Evolutionary conservation across 2,797 vertebrate genomes (phyloP).

Genomic region (Paramormyrops hopkinsi): DNA sequence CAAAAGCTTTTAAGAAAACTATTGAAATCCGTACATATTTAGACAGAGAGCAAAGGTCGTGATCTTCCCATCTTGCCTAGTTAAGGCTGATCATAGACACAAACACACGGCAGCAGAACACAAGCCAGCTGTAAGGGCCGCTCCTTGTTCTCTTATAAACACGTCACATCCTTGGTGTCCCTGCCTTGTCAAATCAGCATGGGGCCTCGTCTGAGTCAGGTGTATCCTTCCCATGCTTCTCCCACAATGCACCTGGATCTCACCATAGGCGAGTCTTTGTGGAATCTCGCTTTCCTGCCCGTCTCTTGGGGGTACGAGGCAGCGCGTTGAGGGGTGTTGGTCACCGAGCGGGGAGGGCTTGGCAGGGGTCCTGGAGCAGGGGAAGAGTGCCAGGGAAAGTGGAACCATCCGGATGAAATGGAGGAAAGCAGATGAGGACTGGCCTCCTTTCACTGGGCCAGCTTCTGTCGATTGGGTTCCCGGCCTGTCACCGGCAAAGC

Average conservation of each 20-base stretch:
- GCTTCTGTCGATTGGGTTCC: background rate
- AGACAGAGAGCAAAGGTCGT: background rate
- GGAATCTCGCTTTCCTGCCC: background rate
- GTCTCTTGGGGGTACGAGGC: background rate
- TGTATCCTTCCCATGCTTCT: background rate
- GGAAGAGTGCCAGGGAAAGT: slow-evolving; percentile 21
- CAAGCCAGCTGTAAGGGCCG: background rate
- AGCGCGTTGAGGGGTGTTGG: background rate
- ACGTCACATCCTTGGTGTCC: background rate
- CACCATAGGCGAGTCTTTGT: background rate
- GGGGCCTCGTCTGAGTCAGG: background rate
- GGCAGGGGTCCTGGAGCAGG: background rate
- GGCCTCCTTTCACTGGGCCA: background rate
- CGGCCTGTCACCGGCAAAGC: background rate
- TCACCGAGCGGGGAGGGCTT: background rate
- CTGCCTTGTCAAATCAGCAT: background rate
- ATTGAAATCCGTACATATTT: background rate
- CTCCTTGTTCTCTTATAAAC: background rate
- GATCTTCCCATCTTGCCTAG: background rate
- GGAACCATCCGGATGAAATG: slow-evolving; percentile 15
- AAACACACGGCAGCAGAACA: background rate
- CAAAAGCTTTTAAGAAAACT: background rate
- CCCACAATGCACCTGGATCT: background rate
- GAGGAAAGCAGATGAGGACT: background rate
- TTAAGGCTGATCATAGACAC: background rate